phyloP scores from a whole-genome alignment of 1,140 invertebrate genomes.

The Idris sp. region DNA sequence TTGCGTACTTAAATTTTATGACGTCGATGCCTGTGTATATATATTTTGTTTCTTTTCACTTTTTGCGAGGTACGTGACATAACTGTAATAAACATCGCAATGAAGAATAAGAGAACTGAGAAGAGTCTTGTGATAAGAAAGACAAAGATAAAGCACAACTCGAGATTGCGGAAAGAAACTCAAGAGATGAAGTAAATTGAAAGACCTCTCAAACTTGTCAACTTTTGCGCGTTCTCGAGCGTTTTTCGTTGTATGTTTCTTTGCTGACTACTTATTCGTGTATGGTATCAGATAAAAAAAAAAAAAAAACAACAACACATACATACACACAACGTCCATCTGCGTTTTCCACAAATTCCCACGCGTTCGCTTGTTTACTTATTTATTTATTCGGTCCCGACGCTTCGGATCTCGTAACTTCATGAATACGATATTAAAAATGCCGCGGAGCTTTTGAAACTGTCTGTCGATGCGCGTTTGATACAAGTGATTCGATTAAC shows the following conservation, averaged over 20 bases:
- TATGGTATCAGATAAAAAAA: constrained; percentile 17
- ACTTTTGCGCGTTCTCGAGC: constrained; percentile 65
- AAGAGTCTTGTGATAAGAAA: constrained; percentile 1
- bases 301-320: no score
- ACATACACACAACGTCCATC: no score
- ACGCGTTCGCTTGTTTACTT: constrained; percentile 47
- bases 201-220: constrained; percentile 76
- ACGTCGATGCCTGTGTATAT: constrained; percentile 7
- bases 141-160: constrained; percentile 32
- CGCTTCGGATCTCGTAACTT: constrained; percentile 66
- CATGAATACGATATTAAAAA: constrained; percentile 71
- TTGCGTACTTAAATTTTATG: constrained; percentile 27
- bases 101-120: background rate
- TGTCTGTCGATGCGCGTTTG: constrained; percentile 9
- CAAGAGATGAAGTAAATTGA: constrained; percentile 75
- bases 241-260: constrained; percentile 50
- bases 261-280: constrained; percentile 41
- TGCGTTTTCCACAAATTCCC: constrained; percentile 10
- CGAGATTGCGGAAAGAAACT: constrained; percentile 58
- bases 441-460: constrained; percentile 20
- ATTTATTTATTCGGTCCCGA: constrained; percentile 73
- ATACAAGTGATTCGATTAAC: constrained; percentile 36
- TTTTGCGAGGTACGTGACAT: constrained; percentile 37
- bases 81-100: constrained; percentile 52
- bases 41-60: constrained; percentile 5